Percentiles rank a stretch among this genome's conserved stretches.
Evolutionary conservation across 1,140 invertebrate genomes (phyloP).

Genomic region (Acromyrmex heyeri): DNA sequence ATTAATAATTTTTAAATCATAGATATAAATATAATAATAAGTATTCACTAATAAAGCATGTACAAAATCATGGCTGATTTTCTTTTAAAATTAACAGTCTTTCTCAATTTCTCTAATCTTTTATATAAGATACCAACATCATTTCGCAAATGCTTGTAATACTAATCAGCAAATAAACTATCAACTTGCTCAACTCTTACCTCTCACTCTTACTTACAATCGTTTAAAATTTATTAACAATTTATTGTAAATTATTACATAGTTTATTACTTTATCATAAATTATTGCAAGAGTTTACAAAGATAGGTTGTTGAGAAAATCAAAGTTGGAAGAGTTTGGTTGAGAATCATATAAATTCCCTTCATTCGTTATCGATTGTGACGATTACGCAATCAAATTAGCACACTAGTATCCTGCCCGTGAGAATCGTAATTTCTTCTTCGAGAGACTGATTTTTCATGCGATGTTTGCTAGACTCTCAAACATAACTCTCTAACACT

Average conservation of each 20-base stretch:
- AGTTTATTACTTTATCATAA: background rate
- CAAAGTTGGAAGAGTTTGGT: background rate
- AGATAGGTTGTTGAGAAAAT: background rate
- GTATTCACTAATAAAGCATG: background rate
- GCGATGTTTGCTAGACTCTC: background rate
- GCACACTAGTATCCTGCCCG: background rate
- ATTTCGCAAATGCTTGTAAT: background rate
- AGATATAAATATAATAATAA: conserved; percentile 7
- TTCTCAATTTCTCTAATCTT: conserved; percentile 1
- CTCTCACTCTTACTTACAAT: background rate
- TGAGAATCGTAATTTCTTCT: background rate
- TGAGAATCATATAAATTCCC: background rate
- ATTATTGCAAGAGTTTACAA: background rate
- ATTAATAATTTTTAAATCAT: background rate
- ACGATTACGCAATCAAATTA: conserved; percentile 8
- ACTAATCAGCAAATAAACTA: background rate
- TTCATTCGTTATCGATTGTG: background rate
- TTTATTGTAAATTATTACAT: background rate
- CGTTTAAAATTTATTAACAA: background rate
- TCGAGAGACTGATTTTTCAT: background rate
- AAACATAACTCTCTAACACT: background rate
- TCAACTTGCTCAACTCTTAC: background rate
- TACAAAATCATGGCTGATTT: background rate
- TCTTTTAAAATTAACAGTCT: background rate
- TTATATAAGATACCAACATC: background rate